Base-by-base conservation (phyloP, 1,140 invertebrate species). In the Lasaia peninsularis region DNA sequence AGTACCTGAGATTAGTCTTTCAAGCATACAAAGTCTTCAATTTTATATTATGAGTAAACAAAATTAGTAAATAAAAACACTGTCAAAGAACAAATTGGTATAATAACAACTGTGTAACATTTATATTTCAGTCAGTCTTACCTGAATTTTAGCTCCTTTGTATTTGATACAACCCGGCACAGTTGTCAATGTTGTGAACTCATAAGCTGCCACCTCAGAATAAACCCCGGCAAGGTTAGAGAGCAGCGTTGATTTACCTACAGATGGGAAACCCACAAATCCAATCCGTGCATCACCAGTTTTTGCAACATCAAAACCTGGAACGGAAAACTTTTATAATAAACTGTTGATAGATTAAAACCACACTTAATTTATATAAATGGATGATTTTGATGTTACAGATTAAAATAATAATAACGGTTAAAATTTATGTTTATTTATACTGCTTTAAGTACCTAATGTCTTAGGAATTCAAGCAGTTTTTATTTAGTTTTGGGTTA, bases 81-180 rank as follows among this genome's bases (percentile, higher is more conserved):
- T 33, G 32, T 10, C 1, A 9, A 4, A 33, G 11, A 10, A 34
- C 0, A 51, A 31, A 7, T 28, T 28, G 24, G 1, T 28, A 28
- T 28, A 6, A 28, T 28, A 6, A 28, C 5, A 7, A 6, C 24
- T 14, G 14, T 33, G n/a, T 35, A 35, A 35, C 11, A 5, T n/a
- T 12, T 16, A 20, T 5, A 18, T 2, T 18, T 4, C 5, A 10
- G 16, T 2, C 8, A 44, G 14, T 11, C 18, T 48, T 80, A 96
- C 95, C 92, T 98, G 98, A 84, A 99, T 98, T 92, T 99, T 99
- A 62, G 98, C 99, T 65, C 99, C 99, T 90, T 99, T 99, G 83
- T 99, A 99, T 89, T 98, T 97, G 73, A 99, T 99, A 81, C 99
- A 99, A 49, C 99, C 99, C 53, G 99, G 99, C 16, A 99, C 99